Base-by-base conservation (phyloP, 2,113 vertebrate genomes). In the Nibea albiflora region DNA sequence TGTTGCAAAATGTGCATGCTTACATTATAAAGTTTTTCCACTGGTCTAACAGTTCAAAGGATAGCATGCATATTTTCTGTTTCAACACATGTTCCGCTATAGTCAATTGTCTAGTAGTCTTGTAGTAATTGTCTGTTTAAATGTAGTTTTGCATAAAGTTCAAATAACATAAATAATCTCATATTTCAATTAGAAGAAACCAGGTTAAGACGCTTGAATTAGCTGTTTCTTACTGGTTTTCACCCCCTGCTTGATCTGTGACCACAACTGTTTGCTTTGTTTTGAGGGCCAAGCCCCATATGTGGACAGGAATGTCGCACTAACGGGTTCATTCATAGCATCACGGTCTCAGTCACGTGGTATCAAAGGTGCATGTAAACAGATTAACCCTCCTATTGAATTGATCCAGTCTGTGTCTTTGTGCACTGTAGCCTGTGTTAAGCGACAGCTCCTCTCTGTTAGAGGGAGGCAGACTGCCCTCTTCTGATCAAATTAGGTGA, bases 331-430 rank as follows among this genome's bases (percentile, higher is more conserved):
- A 85, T 84, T 85, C 15, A 58, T 60, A 75, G 69, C 56, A 44
- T 52, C 72, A 47, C 3, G 2, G 65, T 66, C 28, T 73, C 50
- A 69, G 14, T 54, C 57, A 83, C 28, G 11, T 75, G 44, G n/a
- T 3, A 17, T 61, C 12, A 81, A 84, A 87, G 81, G 31, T 80
- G 68, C 63, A 61, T 31, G 54, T 82, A 68, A 82, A 89, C 72
- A 84, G 81, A 78, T 85, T 73, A 82, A 63, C 49, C 11, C 60
- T 67, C 22, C 64, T 77, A 16, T 49, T 65, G 11, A 88, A 42
- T 49, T 47, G 46, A 31, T 57, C 56, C 56, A 50, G 52, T 2
- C 26, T 5, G 50, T 66, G 70, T 62, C 64, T 84, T 50, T 61
- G 47, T 69, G 61, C 49, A 42, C 65, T 42, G 12, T 28, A 39